phyloP scores from a whole-genome alignment of 2,797 vertebrate species.

The Myripristis murdjan region DNA sequence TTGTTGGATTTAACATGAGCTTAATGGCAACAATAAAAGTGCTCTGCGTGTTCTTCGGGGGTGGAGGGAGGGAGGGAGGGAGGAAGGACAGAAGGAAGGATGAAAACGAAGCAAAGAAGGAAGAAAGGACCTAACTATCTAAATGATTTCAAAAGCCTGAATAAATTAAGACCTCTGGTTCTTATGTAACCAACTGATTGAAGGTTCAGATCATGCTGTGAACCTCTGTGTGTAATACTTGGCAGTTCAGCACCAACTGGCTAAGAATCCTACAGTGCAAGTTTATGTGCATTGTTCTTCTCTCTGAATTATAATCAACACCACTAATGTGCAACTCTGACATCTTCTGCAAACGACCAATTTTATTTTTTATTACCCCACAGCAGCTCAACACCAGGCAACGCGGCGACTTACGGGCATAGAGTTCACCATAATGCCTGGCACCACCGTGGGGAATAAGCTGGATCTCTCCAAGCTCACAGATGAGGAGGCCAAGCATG shows the following conservation, averaged over 20 bases:
- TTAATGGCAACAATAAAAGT: constrained; percentile 4
- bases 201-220: background rate
- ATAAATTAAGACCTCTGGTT: too few relatives aligned
- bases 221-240: background rate
- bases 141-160: too few relatives aligned
- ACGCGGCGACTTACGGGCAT: constrained; percentile 1
- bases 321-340: too few relatives aligned
- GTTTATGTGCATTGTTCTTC: background rate
- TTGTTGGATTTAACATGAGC: constrained; percentile 4
- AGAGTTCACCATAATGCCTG: constrained; percentile 59
- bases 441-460: constrained; percentile 83
- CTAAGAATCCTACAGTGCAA: background rate
- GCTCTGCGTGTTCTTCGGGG: background rate
- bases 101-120: too few relatives aligned
- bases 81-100: too few relatives aligned
- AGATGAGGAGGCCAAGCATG: constrained; percentile 93
- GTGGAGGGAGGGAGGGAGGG: background rate
- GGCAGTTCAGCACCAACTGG: background rate
- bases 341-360: background rate
- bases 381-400: background rate
- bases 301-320: background rate
- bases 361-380: background rate
- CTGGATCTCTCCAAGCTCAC: constrained; percentile 95
- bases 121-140: too few relatives aligned
- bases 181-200: background rate